phyloP scores from a whole-genome alignment of 2,797 vertebrate genomes.

The Knipowitschia caucasica region DNA sequence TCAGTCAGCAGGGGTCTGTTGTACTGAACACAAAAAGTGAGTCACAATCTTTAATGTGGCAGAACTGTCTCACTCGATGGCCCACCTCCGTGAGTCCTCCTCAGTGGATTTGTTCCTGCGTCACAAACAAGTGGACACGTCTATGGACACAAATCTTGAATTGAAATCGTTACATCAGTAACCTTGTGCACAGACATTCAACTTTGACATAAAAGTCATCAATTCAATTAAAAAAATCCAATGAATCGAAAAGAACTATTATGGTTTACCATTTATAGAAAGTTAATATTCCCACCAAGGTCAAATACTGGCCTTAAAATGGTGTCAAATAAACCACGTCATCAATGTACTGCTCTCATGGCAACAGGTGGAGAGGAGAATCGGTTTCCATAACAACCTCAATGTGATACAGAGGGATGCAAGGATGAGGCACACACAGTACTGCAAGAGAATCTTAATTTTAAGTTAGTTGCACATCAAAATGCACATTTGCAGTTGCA shows the following conservation, averaged over 20 bases:
- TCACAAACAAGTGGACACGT: conserved; percentile 24
- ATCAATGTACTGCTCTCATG: conserved; percentile 63
- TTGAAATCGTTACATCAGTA: background rate
- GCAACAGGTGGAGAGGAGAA: conserved; percentile 72
- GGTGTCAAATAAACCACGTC: conserved; percentile 58
- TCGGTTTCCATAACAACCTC: conserved; percentile 75
- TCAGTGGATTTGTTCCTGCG: conserved; percentile 24
- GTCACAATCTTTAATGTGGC: conserved; percentile 43
- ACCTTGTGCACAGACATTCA: background rate
- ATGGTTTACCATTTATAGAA: conserved; percentile 29
- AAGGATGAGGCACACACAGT: conserved; percentile 55
- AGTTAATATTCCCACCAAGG: conserved; percentile 33
- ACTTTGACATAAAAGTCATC: background rate
- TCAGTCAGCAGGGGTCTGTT: conserved; percentile 22
- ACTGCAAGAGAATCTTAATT: conserved; percentile 29
- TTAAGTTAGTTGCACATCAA: conserved; percentile 18
- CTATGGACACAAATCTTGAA: conserved; percentile 6
- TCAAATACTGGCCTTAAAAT: conserved; percentile 49
- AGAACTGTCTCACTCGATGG: conserved; percentile 19
- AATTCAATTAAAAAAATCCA: conserved; percentile 13
- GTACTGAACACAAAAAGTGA: conserved; percentile 30
- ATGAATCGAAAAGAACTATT: background rate
- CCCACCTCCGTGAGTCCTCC: conserved; percentile 34
- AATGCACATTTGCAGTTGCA: no score
- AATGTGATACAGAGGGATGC: conserved; percentile 56